Conservation (phyloP, 2,888 invertebrate species). For the Tholera decimalis region DNA sequence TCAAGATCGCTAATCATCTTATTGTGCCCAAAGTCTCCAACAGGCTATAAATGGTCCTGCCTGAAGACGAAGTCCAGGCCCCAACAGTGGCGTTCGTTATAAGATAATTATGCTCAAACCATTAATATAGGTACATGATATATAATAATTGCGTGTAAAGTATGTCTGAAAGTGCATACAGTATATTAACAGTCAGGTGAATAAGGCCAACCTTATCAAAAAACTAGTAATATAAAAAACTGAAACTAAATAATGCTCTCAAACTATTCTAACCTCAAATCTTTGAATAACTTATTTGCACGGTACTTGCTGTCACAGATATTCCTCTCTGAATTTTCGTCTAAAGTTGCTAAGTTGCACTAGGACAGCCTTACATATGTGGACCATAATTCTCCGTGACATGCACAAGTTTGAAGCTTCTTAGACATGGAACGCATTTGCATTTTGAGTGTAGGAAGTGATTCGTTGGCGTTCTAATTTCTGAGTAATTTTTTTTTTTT, state of each 20-base stretch:
- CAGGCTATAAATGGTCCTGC: too few relatives aligned
- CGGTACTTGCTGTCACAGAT: not conserved
- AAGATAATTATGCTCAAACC: too few relatives aligned
- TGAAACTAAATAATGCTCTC: not conserved
- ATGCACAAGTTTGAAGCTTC: constrained; percentile 24
- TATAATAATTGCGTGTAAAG: too few relatives aligned
- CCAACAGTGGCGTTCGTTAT: too few relatives aligned
- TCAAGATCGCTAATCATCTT: too few relatives aligned
- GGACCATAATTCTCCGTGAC: constrained; percentile 21
- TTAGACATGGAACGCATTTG: constrained; percentile 14
- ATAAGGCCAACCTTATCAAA: not conserved
- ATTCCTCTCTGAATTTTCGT: constrained; percentile 24
- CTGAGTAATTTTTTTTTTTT: not conserved
- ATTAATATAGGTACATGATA: too few relatives aligned
- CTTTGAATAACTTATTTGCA: not conserved
- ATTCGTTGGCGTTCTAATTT: not conserved
- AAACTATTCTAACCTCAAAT: constrained; percentile 13
- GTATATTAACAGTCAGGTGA: not conserved
- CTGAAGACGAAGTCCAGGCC: too few relatives aligned
- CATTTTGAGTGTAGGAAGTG: constrained; percentile 1
- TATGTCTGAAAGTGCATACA: too few relatives aligned
- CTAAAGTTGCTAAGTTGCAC: not conserved
- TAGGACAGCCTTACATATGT: not conserved
- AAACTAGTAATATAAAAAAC: not conserved
- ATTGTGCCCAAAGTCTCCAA: too few relatives aligned